Conservation (phyloP, 37 sponge, comb jelly and placozoan species). For the Hexactinellida sp. region DNA sequence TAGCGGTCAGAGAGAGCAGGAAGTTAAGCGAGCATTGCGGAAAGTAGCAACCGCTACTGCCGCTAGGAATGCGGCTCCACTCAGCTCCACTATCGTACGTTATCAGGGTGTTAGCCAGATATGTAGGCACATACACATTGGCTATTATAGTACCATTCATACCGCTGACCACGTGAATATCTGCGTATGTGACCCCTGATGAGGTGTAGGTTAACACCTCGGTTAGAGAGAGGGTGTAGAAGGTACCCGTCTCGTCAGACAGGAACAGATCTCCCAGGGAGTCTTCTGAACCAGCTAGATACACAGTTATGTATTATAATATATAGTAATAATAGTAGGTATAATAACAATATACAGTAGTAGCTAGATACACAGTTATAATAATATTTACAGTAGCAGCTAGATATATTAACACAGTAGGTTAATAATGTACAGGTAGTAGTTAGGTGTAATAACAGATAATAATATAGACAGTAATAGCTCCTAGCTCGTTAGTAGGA, state of each 20-base stretch:
- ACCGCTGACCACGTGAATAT: neutral
- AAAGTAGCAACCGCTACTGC: neutral
- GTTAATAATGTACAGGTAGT: neutral
- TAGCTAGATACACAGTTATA: no score
- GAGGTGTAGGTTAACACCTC: neutral
- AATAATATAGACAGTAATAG: no score
- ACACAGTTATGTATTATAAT: no score
- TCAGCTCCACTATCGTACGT: constrained; percentile 9
- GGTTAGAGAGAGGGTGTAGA: neutral
- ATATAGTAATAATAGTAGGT: no score
- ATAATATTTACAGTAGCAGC: no score
- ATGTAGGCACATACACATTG: neutral
- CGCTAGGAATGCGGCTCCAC: neutral
- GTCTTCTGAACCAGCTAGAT: neutral
- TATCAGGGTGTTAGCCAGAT: neutral
- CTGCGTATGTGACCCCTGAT: neutral
- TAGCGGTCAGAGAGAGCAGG: neutral
- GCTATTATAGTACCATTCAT: constrained; percentile 3
- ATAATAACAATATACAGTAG: no score
- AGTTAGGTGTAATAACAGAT: neutral
- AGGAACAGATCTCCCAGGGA: neutral
- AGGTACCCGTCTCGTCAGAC: neutral
- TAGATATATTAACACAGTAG: neutral
- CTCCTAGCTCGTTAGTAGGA: no score
- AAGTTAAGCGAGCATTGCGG: neutral